Conservation (phyloP, 2,888 invertebrate species). For the Pheosia tremula region DNA sequence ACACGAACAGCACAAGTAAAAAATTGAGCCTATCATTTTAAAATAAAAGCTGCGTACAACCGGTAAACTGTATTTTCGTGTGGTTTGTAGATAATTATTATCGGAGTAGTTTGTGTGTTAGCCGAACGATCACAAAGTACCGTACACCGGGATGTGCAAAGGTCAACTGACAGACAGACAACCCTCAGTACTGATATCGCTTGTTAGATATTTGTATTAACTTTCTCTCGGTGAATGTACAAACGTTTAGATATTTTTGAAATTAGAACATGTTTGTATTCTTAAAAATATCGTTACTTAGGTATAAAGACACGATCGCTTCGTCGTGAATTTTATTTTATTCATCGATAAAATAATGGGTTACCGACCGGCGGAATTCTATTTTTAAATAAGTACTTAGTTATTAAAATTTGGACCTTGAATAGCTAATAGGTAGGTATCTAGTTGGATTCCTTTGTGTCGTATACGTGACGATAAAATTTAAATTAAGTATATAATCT, state of each 20-base stretch:
- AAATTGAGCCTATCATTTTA: conserved; percentile 50
- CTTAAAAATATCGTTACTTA: too few species aligned
- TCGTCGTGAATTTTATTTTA: too few species aligned
- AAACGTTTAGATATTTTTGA: not conserved
- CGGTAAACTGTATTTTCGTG: conserved; percentile 9
- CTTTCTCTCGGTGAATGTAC: conserved; percentile 23
- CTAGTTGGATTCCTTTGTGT: not conserved
- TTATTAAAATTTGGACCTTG: not conserved
- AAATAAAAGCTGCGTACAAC: not conserved
- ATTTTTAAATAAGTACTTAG: not conserved
- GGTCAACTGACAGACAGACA: conserved; percentile 24
- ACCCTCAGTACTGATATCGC: not conserved
- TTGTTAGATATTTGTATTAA: not conserved
- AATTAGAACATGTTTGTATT: too few species aligned
- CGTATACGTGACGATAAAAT: not conserved
- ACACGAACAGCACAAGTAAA: conserved; percentile 49
- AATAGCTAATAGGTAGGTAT: not conserved
- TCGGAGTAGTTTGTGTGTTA: conserved; percentile 19
- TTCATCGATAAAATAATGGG: too few species aligned
- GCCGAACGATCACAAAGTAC: conserved; percentile 11
- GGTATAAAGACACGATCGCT: too few species aligned
- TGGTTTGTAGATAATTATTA: conserved; percentile 24
- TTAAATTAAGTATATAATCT: not conserved
- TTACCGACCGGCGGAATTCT: too few species aligned
- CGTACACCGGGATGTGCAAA: conserved; percentile 23